Base-by-base conservation (phyloP, 2,888 invertebrate species). In the Lissonota sp. region DNA sequence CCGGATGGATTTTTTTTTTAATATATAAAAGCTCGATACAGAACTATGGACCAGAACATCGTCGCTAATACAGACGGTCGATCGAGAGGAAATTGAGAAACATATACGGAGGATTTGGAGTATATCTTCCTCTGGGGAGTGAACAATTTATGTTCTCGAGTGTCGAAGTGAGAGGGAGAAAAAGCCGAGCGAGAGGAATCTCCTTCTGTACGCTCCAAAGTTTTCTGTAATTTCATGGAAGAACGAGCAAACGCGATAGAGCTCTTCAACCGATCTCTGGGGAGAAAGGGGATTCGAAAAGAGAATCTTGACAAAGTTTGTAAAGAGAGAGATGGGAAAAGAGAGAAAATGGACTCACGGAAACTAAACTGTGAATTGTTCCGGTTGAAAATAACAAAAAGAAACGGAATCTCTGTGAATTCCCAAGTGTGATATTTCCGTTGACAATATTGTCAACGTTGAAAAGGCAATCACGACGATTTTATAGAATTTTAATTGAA, bases 211-310 rank as follows among this genome's bases (percentile, higher is more conserved):
- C 69, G n/a, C 67, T 63, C 49, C 72, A 69, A 71, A 75, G 69
- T 76, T 80, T 80, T 80, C 76, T 62, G 72, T 72, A 78, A 81
- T 81, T 81, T 78, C 78, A 81, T 66, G 81, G 81, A 74, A 81
- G 70, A 81, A 78, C 71, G 81, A 81, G 62, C 71, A 81, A 26
- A 46, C 70, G 73, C 12, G 57, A 74, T 60, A 69, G 44, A 44
- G 58, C 66, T 58, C 57, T n/a, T 53, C 57, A 40, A 6, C 39
- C 16, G n/a, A 51, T 67, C 75, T 51, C 67, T 6, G 26, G 75
- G 60, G 67, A 57, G 12, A 58, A 73, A 26, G 26, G 26, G n/a
- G 49, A 49, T 12, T n/a, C 5, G 49, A 10, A 53, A 53, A 53
- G n/a, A 53, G 53, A n/a, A 67, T 67, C 75, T 67, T 44, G 75